Conservation (phyloP, 2,113 vertebrate species). For the Plecotus auritus region DNA sequence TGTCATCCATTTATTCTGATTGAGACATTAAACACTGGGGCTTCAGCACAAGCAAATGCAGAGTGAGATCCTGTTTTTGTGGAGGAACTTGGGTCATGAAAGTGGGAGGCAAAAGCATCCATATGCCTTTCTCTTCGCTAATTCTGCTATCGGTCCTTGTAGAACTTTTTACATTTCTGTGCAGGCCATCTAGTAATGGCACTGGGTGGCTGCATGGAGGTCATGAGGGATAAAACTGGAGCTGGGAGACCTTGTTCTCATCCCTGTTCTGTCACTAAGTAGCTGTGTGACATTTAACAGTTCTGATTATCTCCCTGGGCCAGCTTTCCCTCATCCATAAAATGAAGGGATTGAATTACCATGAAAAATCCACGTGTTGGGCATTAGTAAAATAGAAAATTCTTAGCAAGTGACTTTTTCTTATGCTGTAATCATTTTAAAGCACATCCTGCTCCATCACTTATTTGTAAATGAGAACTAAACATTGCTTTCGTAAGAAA, state of each 20-base stretch:
- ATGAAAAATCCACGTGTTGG: background rate
- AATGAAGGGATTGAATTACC: background rate
- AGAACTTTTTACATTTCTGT: background rate
- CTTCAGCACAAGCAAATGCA: background rate
- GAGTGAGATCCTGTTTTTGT: background rate
- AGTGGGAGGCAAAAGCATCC: background rate
- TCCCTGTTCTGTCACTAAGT: background rate
- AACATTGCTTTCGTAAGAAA: background rate
- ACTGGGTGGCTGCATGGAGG: background rate
- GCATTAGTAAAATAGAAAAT: background rate
- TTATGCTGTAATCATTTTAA: background rate
- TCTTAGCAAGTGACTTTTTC: background rate
- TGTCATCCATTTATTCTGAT: background rate
- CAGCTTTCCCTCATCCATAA: background rate
- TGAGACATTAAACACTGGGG: background rate
- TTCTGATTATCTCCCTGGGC: background rate
- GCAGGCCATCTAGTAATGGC: background rate
- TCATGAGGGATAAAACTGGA: background rate
- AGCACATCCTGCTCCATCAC: background rate
- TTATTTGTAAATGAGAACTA: background rate
- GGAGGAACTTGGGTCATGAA: background rate
- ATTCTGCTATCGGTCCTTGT: background rate
- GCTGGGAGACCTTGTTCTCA: background rate
- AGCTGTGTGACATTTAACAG: background rate
- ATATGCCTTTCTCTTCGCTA: background rate